A percentile compares a stretch with the other conserved stretches of the same genome.
phyloP scores from a whole-genome alignment of 1,140 invertebrate species.

The Drosophila willistoni region DNA sequence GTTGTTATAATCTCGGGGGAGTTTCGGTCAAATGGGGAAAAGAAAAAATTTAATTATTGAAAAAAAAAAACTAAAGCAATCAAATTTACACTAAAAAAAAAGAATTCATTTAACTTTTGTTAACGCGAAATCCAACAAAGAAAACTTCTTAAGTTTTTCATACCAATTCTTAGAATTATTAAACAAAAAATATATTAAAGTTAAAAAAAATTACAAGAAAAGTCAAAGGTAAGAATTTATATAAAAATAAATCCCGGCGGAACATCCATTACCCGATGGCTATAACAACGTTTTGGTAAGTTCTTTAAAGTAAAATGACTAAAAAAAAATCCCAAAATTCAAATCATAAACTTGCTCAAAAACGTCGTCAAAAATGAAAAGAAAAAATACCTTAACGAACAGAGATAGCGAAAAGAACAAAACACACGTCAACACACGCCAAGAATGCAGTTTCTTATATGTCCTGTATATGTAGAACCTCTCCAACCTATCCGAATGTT shows the following conservation, averaged over 20 bases:
- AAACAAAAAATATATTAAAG: slow-evolving; percentile 12
- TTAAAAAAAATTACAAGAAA: slow-evolving; percentile 29
- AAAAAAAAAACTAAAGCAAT: background rate
- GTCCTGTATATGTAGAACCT: slow-evolving; percentile 3
- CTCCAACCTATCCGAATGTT: background rate
- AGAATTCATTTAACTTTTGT: background rate
- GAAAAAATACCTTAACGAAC: slow-evolving; percentile 17
- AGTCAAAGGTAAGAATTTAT: slow-evolving; percentile 77
- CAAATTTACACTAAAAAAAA: background rate
- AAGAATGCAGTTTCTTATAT: slow-evolving; percentile 57
- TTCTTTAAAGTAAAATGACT: slow-evolving; percentile 52
- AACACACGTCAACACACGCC: slow-evolving; percentile 83
- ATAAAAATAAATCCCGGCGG: slow-evolving; percentile 64
- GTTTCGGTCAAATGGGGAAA: slow-evolving; percentile 25
- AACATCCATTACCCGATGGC: slow-evolving; percentile 61
- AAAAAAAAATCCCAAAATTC: slow-evolving; percentile 58
- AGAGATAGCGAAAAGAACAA: slow-evolving; percentile 49
- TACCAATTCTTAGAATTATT: slow-evolving; percentile 3
- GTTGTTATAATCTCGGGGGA: slow-evolving; percentile 64
- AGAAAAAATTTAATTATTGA: background rate
- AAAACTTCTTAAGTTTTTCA: slow-evolving; percentile 1
- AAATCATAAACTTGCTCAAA: slow-evolving; percentile 72
- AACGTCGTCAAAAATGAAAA: slow-evolving; percentile 46
- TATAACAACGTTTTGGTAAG: slow-evolving; percentile 83
- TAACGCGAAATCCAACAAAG: background rate